Conservation (phyloP, 2,797 vertebrate genomes). For the Scolopax bukidnonensis region DNA sequence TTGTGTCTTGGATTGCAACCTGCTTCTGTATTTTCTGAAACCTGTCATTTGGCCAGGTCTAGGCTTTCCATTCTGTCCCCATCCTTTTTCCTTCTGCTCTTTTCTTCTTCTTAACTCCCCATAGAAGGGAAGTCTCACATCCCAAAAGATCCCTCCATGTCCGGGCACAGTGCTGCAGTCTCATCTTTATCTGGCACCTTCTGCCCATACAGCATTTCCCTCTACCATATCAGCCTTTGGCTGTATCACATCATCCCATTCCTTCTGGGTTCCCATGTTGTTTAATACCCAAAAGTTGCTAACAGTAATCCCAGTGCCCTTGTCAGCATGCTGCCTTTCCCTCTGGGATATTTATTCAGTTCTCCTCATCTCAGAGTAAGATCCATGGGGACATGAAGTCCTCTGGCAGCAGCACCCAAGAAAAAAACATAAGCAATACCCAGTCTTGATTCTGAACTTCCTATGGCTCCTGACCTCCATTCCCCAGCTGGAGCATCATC, state of each 20-base stretch:
- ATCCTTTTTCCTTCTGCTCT: neutral
- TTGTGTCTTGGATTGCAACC: neutral
- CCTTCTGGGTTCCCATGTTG: neutral
- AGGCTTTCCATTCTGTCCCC: neutral
- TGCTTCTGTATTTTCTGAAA: slow-evolving; percentile 12
- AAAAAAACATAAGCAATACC: neutral
- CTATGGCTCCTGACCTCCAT: neutral
- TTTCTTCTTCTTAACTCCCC: neutral
- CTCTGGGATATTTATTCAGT: neutral
- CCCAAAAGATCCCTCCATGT: neutral
- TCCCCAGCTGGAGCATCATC: neutral
- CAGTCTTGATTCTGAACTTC: neutral
- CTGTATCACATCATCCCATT: neutral
- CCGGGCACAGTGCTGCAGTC: neutral
- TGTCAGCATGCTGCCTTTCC: neutral
- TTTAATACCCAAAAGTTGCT: neutral
- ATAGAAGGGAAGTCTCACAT: neutral
- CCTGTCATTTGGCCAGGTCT: neutral
- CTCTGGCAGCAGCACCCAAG: neutral
- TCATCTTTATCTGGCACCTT: neutral
- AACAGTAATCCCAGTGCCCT: neutral
- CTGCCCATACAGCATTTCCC: neutral
- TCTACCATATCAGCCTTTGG: neutral
- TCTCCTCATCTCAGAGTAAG: neutral
- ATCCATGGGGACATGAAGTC: neutral